These are phyloP conservation scores for Lochmaea capreae DNA, from an alignment of 2,888 invertebrate genomes.

Conservation along the genomic window DNA sequence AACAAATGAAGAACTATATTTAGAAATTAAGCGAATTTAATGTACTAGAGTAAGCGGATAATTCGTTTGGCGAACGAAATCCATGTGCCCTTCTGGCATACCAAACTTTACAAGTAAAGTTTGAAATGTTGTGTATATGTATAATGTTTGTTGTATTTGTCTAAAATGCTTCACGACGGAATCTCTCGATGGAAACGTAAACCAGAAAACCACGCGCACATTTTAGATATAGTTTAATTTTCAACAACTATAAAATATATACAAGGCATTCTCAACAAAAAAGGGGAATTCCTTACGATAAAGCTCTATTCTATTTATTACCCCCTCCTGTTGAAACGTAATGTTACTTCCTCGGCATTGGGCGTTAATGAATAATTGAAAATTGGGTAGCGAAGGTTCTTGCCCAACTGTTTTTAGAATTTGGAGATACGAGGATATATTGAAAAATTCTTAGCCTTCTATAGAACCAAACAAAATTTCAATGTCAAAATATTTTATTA, in stretches of 20 bases:
- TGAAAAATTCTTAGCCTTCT: too few relatives aligned
- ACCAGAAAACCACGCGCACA: neutral
- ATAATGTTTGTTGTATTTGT: conserved; percentile 10
- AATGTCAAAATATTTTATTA: too few relatives aligned
- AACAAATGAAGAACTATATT: conserved; percentile 30
- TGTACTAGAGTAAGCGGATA: conserved; percentile 26
- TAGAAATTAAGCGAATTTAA: conserved; percentile 33
- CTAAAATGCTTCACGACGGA: neutral
- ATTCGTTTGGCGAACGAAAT: conserved; percentile 24
- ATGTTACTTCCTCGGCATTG: too few relatives aligned
- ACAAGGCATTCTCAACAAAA: neutral
- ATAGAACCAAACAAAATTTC: too few relatives aligned
- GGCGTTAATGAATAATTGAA: too few relatives aligned
- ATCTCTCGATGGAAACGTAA: neutral
- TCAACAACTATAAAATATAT: neutral
- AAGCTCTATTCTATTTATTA: neutral
- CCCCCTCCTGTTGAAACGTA: neutral
- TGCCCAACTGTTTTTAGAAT: too few relatives aligned
- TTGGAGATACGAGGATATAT: too few relatives aligned
- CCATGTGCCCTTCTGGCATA: conserved; percentile 11
- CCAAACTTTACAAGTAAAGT: conserved; percentile 25
- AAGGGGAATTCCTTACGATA: too few relatives aligned
- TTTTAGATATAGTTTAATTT: neutral
- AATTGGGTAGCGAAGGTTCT: too few relatives aligned
- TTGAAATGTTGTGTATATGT: conserved; percentile 5